A percentile compares a stretch with the other conserved stretches of the same genome.
Conservation (phyloP, 2,113 vertebrate species). For the Nibea coibor region DNA sequence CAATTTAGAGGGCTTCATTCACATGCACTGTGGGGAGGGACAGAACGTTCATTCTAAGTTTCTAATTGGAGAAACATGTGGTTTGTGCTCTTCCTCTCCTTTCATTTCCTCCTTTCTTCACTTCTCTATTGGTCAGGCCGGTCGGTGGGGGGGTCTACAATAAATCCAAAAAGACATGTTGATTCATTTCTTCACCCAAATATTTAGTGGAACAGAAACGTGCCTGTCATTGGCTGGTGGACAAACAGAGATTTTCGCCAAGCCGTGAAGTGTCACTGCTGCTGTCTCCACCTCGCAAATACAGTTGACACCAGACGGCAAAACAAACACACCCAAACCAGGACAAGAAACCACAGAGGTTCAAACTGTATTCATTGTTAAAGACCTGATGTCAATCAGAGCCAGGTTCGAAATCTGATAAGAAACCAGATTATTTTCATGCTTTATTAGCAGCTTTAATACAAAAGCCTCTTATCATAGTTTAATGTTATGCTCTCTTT, state of each 20-base stretch:
- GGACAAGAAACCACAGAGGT: neutral
- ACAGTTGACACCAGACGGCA: neutral
- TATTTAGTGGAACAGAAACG: constrained; percentile 30
- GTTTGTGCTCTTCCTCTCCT: too few relatives aligned
- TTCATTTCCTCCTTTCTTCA: neutral
- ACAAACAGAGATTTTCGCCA: constrained; percentile 28
- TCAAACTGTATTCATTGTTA: neutral
- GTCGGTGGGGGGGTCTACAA: neutral
- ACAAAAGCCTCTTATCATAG: too few relatives aligned
- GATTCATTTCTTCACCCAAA: constrained; percentile 9
- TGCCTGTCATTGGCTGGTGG: constrained; percentile 7
- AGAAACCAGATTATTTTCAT: too few relatives aligned
- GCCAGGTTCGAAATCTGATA: too few relatives aligned
- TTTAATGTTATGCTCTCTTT: too few relatives aligned
- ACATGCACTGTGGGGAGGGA: too few relatives aligned
- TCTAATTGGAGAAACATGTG: too few relatives aligned
- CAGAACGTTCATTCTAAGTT: too few relatives aligned
- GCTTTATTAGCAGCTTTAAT: too few relatives aligned
- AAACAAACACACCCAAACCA: neutral
- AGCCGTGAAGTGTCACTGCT: constrained; percentile 16
- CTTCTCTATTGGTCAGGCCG: neutral
- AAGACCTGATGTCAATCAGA: neutral
- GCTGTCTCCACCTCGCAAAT: neutral
- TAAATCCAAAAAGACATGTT: constrained; percentile 11
- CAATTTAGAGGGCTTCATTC: too few relatives aligned